Evolutionary conservation across 2,888 invertebrate species (phyloP).

Genomic region (Chrysomela aeneicollis): DNA sequence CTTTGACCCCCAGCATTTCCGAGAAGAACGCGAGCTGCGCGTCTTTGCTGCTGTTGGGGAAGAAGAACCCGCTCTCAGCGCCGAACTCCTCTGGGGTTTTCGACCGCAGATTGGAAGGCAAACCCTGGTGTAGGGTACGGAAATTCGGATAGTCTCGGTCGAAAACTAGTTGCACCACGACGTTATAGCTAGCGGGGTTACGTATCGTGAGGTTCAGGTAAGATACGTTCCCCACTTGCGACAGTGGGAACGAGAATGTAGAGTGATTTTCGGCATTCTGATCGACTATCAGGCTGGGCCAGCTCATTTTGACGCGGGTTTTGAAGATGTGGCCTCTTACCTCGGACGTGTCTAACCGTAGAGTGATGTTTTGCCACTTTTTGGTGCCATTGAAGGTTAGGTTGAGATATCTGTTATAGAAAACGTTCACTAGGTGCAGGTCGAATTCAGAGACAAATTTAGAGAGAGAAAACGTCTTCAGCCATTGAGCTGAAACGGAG

Average conservation of each 20-base stretch:
- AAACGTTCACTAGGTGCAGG: constrained; percentile 69
- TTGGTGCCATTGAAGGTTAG: constrained; percentile 61
- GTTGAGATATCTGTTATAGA: constrained; percentile 69
- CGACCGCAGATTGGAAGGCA: constrained; percentile 59
- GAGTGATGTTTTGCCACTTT: constrained; percentile 73
- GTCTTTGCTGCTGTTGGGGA: constrained; percentile 33
- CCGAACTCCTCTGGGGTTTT: constrained; percentile 30
- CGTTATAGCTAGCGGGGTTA: constrained; percentile 76
- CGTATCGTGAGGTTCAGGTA: constrained; percentile 71
- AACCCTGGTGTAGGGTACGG: constrained; percentile 63
- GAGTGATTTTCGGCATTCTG: constrained; percentile 59
- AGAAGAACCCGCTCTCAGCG: constrained; percentile 42
- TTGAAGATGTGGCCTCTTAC: constrained; percentile 71
- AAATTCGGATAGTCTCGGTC: constrained; percentile 73
- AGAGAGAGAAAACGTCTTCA: constrained; percentile 70
- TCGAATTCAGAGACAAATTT: constrained; percentile 75
- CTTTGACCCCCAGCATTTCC: constrained; percentile 46
- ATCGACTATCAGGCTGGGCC: constrained; percentile 68
- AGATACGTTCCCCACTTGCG: constrained; percentile 76
- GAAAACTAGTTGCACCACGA: constrained; percentile 76
- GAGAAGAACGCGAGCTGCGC: constrained; percentile 38
- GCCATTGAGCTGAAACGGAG: constrained; percentile 70
- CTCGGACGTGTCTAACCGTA: constrained; percentile 79
- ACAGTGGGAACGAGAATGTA: constrained; percentile 72
- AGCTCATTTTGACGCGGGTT: constrained; percentile 72